phyloP scores from a whole-genome alignment of 2,113 vertebrate genomes.

The Spilogale gracilis region DNA sequence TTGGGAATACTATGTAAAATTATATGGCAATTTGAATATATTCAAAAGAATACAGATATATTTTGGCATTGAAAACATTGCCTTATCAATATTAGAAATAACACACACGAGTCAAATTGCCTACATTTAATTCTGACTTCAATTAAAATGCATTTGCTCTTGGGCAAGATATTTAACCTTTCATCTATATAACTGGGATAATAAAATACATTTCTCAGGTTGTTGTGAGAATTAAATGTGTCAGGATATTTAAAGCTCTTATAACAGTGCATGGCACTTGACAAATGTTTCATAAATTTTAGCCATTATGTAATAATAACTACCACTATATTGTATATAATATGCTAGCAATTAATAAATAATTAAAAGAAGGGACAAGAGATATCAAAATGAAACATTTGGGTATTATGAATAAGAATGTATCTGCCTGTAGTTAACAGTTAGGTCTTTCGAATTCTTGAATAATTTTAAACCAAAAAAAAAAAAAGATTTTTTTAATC shows the following conservation, averaged over 20 bases:
- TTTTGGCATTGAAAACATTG: background rate
- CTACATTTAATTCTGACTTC: slow-evolving; percentile 28
- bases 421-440: background rate
- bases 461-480: slow-evolving; percentile 45
- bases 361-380: slow-evolving; percentile 38
- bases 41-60: slow-evolving; percentile 43
- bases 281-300: slow-evolving; percentile 47
- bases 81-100: slow-evolving; percentile 38
- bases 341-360: slow-evolving; percentile 26
- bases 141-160: slow-evolving; percentile 56
- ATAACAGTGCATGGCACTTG: background rate
- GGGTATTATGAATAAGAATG: slow-evolving; percentile 31
- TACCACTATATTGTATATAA: slow-evolving; percentile 1
- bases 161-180: slow-evolving; percentile 68
- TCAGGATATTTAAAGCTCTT: slow-evolving; percentile 48
- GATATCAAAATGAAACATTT: slow-evolving; percentile 58
- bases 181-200: slow-evolving; percentile 60
- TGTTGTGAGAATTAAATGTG: slow-evolving; percentile 64
- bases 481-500: background rate
- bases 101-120: background rate
- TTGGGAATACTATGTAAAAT: background rate
- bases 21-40: slow-evolving; percentile 35
- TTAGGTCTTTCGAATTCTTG: slow-evolving; percentile 37
- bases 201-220: slow-evolving; percentile 65
- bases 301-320: slow-evolving; percentile 36